Base-by-base conservation (phyloP, 1,140 invertebrate genomes). In the Drosophila rhopaloa region DNA sequence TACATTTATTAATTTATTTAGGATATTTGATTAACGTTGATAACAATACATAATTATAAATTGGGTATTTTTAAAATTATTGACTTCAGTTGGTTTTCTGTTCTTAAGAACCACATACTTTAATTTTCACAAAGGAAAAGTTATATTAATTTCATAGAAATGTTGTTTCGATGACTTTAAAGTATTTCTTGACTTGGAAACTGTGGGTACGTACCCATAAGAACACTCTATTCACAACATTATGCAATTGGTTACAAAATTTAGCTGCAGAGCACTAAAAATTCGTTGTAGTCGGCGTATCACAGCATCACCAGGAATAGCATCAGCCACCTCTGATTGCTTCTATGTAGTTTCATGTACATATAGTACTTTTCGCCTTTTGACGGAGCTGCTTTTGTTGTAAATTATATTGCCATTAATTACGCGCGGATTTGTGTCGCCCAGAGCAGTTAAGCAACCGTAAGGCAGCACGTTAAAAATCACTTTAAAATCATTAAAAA, bases 391-490 rank as follows among this genome's bases (percentile, higher is more conserved):
- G 50, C 41, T 48, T 83, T 80, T 75, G 57, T 78, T 82, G 79
- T 83, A 80, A 80, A 88, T 88, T 88, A 83, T 88, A 80, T 83
- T 71, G 72, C 79, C 83, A 88, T 88, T 88, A 88, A 83, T 88
- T 88, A 88, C 51, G 73, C 57, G 79, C 24, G 72, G 76, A 83
- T 88, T 88, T 74, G 51, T 85, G 82, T 81, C 55, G 74, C 62
- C 29, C 65, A 54, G 37, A 78, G 61, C 59, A 63, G 75, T 82
- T 82, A 86, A 86, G 77, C 76, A 72, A 40, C 70, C 78, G 58
- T 72, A 86, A 81, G 84, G 74, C 65, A 67, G 35, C 70, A 78
- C 60, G 79, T 82, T 86, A 88, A 77, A 85, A 88, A 83, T 86
- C 83, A 86, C 79, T 86, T 86, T 79, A 82, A 86, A 88, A 79